Conservation (phyloP, 2,113 vertebrate genomes). For the Pollimyrus isidori region DNA sequence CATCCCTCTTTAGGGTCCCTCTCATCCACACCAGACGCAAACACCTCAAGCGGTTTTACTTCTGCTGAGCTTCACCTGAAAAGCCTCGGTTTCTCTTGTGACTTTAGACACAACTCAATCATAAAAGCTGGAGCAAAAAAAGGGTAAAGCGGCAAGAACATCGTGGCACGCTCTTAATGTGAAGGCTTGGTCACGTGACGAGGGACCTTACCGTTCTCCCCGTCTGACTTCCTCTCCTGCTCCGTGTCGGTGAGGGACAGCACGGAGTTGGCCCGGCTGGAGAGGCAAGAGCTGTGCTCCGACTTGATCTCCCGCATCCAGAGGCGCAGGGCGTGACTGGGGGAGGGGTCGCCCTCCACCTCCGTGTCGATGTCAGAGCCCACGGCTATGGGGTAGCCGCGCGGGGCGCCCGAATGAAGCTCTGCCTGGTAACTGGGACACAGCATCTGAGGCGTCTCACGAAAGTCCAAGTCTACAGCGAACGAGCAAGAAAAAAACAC, state of each 20-base stretch:
- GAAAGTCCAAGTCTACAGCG: constrained; percentile 79
- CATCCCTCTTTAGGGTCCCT: background rate
- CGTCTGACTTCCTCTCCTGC: constrained; percentile 90
- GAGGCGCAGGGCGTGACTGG: constrained; percentile 78
- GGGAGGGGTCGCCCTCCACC: constrained; percentile 77
- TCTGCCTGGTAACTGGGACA: constrained; percentile 78
- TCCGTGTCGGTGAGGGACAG: constrained; percentile 92
- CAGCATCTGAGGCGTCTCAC: constrained; percentile 72
- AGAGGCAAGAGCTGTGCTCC: constrained; percentile 86
- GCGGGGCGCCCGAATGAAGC: constrained; percentile 62
- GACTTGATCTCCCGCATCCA: constrained; percentile 91
- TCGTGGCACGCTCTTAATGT: background rate
- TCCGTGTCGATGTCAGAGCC: constrained; percentile 84
- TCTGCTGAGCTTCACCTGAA: background rate
- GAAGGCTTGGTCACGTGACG: background rate
- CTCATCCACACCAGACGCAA: background rate
- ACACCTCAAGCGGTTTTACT: background rate
- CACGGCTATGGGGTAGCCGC: constrained; percentile 75
- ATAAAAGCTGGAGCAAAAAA: background rate
- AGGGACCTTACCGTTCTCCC: constrained; percentile 79
- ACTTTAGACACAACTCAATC: background rate
- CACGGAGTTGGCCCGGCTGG: constrained; percentile 88
- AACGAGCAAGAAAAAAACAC: background rate
- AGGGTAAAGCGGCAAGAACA: background rate
- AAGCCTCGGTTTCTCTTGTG: background rate